These are phyloP conservation scores for Drosophila sordidula DNA, from an alignment of 2,888 invertebrate genomes.

Conservation along the genomic window DNA sequence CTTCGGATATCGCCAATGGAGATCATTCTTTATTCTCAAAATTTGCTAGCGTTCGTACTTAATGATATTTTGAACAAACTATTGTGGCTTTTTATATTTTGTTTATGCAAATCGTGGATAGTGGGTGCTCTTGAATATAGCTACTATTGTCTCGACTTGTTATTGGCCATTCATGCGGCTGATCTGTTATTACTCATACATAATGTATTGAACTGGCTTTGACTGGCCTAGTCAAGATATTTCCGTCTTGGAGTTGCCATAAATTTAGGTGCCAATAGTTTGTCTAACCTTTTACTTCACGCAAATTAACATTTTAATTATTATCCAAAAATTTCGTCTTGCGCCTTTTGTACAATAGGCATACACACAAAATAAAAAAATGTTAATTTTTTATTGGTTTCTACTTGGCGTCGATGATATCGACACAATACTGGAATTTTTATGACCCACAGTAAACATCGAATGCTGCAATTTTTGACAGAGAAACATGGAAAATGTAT, in stretches of 20 bases:
- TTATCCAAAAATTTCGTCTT: constrained; percentile 66
- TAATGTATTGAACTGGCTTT: constrained; percentile 59
- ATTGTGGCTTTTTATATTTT: constrained; percentile 27
- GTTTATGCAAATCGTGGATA: constrained; percentile 68
- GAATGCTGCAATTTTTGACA: constrained; percentile 53
- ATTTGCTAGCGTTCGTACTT: constrained; percentile 28
- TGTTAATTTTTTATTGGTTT: constrained; percentile 65
- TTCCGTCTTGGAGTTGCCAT: constrained; percentile 78
- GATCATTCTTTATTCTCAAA: constrained; percentile 11
- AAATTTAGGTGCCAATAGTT: constrained; percentile 78
- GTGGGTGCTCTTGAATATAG: constrained; percentile 79
- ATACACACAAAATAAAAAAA: constrained; percentile 39
- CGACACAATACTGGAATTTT: constrained; percentile 62
- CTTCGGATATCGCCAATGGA: neutral
- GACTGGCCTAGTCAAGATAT: constrained; percentile 48
- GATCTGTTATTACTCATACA: constrained; percentile 75
- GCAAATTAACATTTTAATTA: constrained; percentile 80
- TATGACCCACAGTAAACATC: constrained; percentile 46
- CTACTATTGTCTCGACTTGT: constrained; percentile 50
- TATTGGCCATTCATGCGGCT: constrained; percentile 54
- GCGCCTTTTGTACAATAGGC: constrained; percentile 40
- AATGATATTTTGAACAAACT: constrained; percentile 50
- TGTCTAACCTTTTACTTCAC: constrained; percentile 82
- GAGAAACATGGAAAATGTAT: constrained; percentile 24
- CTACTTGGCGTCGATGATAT: constrained; percentile 51